Base-by-base conservation (phyloP, 2,888 invertebrate genomes). In the Macrophya annulata region DNA sequence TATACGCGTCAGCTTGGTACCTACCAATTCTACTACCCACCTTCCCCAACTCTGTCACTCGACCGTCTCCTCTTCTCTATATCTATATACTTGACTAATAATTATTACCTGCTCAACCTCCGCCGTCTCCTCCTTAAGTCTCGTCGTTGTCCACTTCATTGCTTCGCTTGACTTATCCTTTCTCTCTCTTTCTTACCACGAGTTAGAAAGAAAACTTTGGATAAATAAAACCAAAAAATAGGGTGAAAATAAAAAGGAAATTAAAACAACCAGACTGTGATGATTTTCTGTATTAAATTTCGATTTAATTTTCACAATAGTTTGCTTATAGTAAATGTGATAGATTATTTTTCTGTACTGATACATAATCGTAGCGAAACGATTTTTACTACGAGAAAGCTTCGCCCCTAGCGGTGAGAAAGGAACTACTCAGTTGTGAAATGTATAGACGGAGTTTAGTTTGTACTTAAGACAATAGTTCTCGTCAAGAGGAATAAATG, bases 1-100 rank as follows among this genome's bases (percentile, higher is more conserved):
- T 48, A 21, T 76, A 25, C 55, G 81, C 81, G 81, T 81, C 81
- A 81, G 81, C 81, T 81, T 81, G 81, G 62, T 62, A 25, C 59
- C 81, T 62, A 21, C 8, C 25, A 10, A 68, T 3, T 3, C 71
- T 21, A n/a, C n/a, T 74, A 45, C 12, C 74, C 21, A 10, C 68
- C 68, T 37, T 37, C 68, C 68, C 68, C 48, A 55, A 51, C 55
- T 77, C 55, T 77, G 77, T 77, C 77, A 77, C 55, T 51, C 51
- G 77, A 77, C 43, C 55, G 51, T 74, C 74, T 43, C 43, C 12
- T 21, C 43, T 43, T 25, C 45, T 74, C 12, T 45, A 72, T 72
- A 25, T 12, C 21, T 25, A 40, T 62, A 68, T 37, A 74, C 45
- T 31, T 21, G 43, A 17, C 37, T 51, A 37, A 51, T 77, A 77